Conservation (phyloP, 1,140 invertebrate genomes). For the Drosophila sucinea region DNA sequence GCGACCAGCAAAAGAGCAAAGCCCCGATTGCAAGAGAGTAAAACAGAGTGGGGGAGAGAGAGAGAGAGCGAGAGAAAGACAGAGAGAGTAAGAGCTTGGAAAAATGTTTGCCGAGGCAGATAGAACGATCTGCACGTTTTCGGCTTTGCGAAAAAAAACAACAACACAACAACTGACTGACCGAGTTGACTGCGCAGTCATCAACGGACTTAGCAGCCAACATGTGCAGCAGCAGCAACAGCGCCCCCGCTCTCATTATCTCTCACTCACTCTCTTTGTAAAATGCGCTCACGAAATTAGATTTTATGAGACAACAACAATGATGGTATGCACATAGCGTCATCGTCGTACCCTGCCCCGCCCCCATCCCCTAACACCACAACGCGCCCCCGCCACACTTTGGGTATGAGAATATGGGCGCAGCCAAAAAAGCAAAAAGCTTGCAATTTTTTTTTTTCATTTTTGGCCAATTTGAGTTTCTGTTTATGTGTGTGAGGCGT, state of each 20-base stretch:
- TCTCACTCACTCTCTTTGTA: constrained; percentile 56
- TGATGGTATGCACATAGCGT: constrained; percentile 73
- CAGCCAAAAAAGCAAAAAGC: constrained; percentile 76
- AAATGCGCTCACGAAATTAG: constrained; percentile 76
- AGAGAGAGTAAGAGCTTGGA: constrained; percentile 27
- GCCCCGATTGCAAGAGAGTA: constrained; percentile 40
- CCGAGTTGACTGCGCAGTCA: constrained; percentile 16
- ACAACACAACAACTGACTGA: constrained; percentile 14
- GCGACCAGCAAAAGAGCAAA: constrained; percentile 35
- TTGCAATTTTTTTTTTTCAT: constrained; percentile 60
- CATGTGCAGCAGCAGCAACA: constrained; percentile 25
- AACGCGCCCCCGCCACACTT: constrained; percentile 3
- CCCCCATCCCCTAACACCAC: neutral
- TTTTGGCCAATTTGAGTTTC: constrained; percentile 70
- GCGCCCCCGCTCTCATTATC: constrained; percentile 44
- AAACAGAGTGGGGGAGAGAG: neutral
- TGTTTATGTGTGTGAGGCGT: constrained; percentile 39
- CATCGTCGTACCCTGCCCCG: constrained; percentile 54
- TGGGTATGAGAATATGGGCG: constrained; percentile 69
- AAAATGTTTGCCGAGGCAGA: constrained; percentile 44
- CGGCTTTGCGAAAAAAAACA: constrained; percentile 47
- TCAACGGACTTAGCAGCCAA: constrained; percentile 14
- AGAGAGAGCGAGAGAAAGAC: constrained; percentile 9
- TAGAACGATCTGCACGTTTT: constrained; percentile 45
- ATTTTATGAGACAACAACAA: constrained; percentile 77